Base-by-base conservation (phyloP, 2,888 invertebrate genomes). In the Parnassius orleans region DNA sequence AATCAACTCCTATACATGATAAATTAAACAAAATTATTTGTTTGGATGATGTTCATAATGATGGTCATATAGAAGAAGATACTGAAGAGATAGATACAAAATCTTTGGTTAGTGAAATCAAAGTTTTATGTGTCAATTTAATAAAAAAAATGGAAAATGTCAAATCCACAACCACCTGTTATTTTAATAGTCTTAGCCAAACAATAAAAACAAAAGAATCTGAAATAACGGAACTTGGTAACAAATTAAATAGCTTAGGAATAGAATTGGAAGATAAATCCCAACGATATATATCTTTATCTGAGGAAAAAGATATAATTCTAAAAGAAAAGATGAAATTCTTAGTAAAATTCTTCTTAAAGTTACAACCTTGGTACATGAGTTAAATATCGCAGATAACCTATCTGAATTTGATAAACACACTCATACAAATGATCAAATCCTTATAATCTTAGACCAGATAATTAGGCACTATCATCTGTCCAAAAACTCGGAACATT, bases 381-480 rank as follows among this genome's bases (percentile, higher is more conserved):
- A 67, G 52, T 72, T 75, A 53, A 72, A 75, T 47, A 74, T 77
- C 12, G 71, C 75, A 65, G 73, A 67, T 57, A 64, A 69, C 61
- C 52, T 66, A 14, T 64, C 63, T 64, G 47, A 69, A 48, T 62
- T 64, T 48, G 66, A 67, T 63, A 61, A 65, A 14, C 64, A 72
- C 60, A 66, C 65, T 42, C 72, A 75, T 58, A 51, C 19, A n/a
- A 24, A 12, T 33, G 76, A 81, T 53, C 65, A 68, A 63, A 77
- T 86, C 55, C 54, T 77, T 44, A 52, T 70, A n/a, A 72, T 71
- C 2, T 73, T 89, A 57, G 76, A 84, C 14, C 74, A 76, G 69
- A 75, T 85, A 60, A 64, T 64, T 15, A 70, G 72, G 65, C 69
- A 78, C 44, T 15, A 51, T 53, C 24, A 46, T 53, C 24, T 42